Conservation (phyloP, 2,797 vertebrate genomes). For the Sebastes oblongus region DNA sequence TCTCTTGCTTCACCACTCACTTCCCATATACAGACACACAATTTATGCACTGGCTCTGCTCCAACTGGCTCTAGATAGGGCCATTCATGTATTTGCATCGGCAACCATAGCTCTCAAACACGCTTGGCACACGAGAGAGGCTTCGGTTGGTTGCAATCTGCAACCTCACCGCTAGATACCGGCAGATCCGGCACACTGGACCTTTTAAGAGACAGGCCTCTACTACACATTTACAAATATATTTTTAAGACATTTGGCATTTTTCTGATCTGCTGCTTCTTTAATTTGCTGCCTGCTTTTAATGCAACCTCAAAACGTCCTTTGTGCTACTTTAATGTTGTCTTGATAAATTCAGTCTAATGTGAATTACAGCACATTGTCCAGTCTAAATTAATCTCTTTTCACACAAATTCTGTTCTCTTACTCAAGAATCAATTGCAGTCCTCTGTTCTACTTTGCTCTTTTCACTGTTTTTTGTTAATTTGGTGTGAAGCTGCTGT, state of each 20-base stretch:
- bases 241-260: background rate
- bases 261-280: background rate
- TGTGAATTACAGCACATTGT: background rate
- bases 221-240: background rate
- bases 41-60: rapidly evolving
- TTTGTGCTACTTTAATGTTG: background rate
- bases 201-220: too few species aligned
- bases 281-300: background rate
- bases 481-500: background rate
- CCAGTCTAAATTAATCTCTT: background rate
- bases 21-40: rapidly evolving
- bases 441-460: background rate
- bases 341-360: background rate
- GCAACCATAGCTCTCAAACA: rapidly evolving
- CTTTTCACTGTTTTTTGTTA: background rate
- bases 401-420: background rate
- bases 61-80: too few species aligned
- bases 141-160: rapidly evolving
- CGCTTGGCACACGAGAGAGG: rapidly evolving
- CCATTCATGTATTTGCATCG: too few species aligned
- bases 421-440: background rate
- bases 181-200: rapidly evolving
- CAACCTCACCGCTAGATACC: too few species aligned
- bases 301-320: background rate
- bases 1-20: too few species aligned